Evolutionary conservation across 2,797 vertebrate species (phyloP).

Genomic region (Enteromius afrohamiltoni): DNA sequence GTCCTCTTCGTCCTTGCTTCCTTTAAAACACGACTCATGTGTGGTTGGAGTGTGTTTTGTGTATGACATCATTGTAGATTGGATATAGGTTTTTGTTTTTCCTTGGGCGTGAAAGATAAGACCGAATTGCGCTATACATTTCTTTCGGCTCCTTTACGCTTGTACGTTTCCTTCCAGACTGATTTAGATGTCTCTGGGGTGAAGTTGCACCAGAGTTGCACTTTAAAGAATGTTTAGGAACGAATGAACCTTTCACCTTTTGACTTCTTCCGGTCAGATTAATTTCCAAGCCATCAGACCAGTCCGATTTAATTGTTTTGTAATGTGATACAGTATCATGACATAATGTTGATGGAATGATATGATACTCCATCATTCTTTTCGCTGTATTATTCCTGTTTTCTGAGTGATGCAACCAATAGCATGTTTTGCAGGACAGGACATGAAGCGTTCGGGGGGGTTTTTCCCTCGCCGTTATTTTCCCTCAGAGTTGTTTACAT

Average conservation of each 20-base stretch:
- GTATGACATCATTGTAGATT: constrained; percentile 24
- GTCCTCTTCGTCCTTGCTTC: constrained; percentile 1
- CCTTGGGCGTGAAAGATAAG: constrained; percentile 35
- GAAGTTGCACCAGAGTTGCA: constrained; percentile 38
- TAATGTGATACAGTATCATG: background rate
- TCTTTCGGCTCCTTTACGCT: constrained; percentile 33
- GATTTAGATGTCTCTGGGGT: constrained; percentile 52
- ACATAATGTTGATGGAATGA: constrained; percentile 27
- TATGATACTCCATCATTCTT: background rate
- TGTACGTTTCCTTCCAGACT: constrained; percentile 47
- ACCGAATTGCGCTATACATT: constrained; percentile 48
- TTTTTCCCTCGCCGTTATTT: background rate
- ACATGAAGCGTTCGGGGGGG: background rate
- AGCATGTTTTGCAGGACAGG: constrained; percentile 17
- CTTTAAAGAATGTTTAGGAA: constrained; percentile 51
- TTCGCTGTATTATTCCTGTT: background rate
- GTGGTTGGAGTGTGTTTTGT: background rate
- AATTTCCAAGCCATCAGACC: constrained; percentile 32
- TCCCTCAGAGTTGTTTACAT: constrained; percentile 54
- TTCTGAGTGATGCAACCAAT: background rate
- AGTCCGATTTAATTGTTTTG: constrained; percentile 18
- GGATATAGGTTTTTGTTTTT: background rate
- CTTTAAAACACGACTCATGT: background rate
- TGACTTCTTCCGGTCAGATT: constrained; percentile 9
- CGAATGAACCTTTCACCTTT: constrained; percentile 25